Percentiles rank a stretch among this genome's conserved stretches.
Conservation (phyloP, 1,140 invertebrate genomes). For the Drosophila baimaii region DNA sequence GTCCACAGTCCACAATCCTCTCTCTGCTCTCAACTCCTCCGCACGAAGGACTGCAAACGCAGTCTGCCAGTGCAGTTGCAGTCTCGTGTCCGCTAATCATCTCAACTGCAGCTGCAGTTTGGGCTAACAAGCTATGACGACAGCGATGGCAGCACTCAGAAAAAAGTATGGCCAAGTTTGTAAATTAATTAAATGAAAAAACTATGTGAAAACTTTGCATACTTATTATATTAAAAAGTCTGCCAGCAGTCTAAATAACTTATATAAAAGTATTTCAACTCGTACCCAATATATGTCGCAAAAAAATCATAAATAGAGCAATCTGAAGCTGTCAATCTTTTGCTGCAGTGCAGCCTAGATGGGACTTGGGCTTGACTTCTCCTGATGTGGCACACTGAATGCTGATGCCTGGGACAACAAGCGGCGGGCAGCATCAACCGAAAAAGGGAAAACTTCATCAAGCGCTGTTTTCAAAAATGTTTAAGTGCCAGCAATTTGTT, state of each 20-base stretch:
- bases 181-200: too few relatives aligned
- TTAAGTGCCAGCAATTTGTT: constrained; percentile 76
- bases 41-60: constrained; percentile 18
- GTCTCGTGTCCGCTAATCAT: constrained; percentile 62
- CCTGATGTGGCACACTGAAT: constrained; percentile 29
- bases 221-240: too few relatives aligned
- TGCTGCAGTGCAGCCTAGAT: constrained; percentile 1
- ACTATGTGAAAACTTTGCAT: too few relatives aligned
- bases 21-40: not conserved
- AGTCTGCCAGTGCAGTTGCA: constrained; percentile 31
- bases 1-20: not conserved
- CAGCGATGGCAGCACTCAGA: constrained; percentile 19
- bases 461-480: constrained; percentile 73
- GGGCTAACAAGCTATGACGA: constrained; percentile 60
- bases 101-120: constrained; percentile 38
- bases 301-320: not conserved
- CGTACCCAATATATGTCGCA: not conserved
- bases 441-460: constrained; percentile 68
- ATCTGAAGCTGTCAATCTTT: not conserved
- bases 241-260: too few relatives aligned
- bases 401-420: constrained; percentile 30
- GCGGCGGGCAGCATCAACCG: constrained; percentile 36
- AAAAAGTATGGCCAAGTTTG: not conserved
- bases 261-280: not conserved
- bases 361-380: constrained; percentile 18